These are phyloP conservation scores for Anastrepha obliqua DNA, from an alignment of 1,140 invertebrate species.

Conservation along the genomic window DNA sequence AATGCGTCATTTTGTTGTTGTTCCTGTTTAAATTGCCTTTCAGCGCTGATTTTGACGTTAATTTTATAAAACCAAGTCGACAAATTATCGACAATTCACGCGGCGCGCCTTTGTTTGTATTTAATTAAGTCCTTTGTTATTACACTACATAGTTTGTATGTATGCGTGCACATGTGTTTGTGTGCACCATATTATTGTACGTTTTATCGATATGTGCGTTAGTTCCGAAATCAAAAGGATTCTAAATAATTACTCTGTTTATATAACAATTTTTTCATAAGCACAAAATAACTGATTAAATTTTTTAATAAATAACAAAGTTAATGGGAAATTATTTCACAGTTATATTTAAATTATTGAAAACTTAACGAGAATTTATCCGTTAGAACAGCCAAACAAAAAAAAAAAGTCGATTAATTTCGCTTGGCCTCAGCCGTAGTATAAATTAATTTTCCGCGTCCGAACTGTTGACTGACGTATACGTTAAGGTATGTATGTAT, in stretches of 20 bases:
- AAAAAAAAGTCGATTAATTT: background rate
- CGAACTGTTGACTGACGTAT: background rate
- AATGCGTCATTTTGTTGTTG: slow-evolving; percentile 56
- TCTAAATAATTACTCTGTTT: background rate
- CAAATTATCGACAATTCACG: slow-evolving; percentile 1
- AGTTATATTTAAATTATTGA: background rate
- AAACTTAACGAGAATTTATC: background rate
- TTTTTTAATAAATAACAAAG: background rate
- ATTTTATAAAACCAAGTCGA: background rate
- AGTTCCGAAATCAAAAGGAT: background rate
- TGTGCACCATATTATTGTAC: slow-evolving; percentile 20
- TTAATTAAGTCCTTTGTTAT: slow-evolving; percentile 25
- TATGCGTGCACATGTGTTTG: too few species aligned
- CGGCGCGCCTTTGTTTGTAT: background rate
- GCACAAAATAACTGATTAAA: slow-evolving; percentile 7
- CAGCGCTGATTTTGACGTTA: slow-evolving; percentile 6
- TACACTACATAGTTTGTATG: background rate
- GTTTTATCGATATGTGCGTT: slow-evolving; percentile 49
- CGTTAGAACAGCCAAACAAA: too few species aligned
- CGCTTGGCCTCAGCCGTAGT: background rate
- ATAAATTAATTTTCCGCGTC: background rate
- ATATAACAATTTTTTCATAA: background rate
- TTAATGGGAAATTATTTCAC: background rate
- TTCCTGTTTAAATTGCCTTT: slow-evolving; percentile 22
- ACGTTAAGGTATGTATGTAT: too few species aligned